Percentiles rank a stretch among this genome's conserved stretches.
Conservation (phyloP, 2,888 invertebrate species). For the Aphidoletes aphidimyza region DNA sequence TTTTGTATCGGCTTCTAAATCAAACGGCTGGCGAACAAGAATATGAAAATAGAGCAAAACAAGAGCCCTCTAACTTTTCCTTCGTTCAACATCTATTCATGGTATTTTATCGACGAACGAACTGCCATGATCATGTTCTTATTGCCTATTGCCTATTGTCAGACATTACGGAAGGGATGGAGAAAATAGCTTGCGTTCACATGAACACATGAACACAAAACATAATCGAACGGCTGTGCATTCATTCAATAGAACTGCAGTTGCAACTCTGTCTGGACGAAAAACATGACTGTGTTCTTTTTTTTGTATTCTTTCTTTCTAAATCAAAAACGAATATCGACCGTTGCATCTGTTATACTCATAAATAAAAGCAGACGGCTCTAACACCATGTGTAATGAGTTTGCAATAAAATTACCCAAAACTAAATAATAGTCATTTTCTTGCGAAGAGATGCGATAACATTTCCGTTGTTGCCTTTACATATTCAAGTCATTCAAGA, state of each 20-base stretch:
- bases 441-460: conserved; percentile 15
- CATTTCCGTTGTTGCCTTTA: neutral
- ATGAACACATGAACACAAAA: neutral
- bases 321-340: conserved; percentile 17
- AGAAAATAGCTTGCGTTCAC: neutral
- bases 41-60: too few species aligned
- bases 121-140: neutral
- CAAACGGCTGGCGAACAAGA: neutral
- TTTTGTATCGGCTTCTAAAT: neutral
- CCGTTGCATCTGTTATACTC: conserved; percentile 19
- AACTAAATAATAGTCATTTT: conserved; percentile 51
- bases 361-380: conserved; percentile 29
- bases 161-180: neutral
- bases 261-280: conserved; percentile 8
- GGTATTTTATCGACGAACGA: neutral
- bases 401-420: conserved; percentile 48
- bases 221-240: neutral
- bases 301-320: neutral
- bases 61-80: neutral
- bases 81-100: neutral
- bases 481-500: too few species aligned
- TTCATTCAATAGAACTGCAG: neutral
- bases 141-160: neutral
- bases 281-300: neutral
- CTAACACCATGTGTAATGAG: conserved; percentile 37